Base-by-base conservation (phyloP, 2,113 vertebrate genomes). In the Athene noctua region DNA sequence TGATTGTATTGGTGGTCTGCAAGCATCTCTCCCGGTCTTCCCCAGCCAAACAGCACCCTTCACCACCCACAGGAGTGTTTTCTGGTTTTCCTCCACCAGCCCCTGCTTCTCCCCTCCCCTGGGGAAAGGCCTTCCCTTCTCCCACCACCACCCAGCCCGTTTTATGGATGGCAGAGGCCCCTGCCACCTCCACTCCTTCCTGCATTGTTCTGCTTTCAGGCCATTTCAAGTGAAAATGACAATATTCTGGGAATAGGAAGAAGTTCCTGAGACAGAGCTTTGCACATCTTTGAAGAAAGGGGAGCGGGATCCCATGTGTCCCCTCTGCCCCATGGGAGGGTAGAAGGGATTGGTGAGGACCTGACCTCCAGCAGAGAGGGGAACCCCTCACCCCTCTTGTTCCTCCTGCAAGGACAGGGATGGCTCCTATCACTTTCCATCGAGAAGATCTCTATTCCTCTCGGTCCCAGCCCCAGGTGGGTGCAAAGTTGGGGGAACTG, bases 261-360 rank as follows among this genome's bases (percentile, higher is more conserved):
- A 73, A 34, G 32, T 11, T 73, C 52, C 36, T 70, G 34, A 86
- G 30, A 5, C 23, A 80, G 49, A 71, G 26, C 6, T 71, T 92
- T 51, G 32, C 22, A 80, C 21, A 84, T 34, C 63, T 66, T 47
- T 86, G 65, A 75, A 59, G 74, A 38, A 58, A 92, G 8, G 26
- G 19, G 42, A 84, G 22, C 1, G 2, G 5, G 6, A 51, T 68
- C 26, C 36, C 22, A 34, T 0, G 0, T 30, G 40, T 58, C 23
- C 47, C n/a, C 34, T 93, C 27, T 3, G 1, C 6, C 10, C 13
- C 13, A 13, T 3, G 22, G 32, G 17, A 86, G 2, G 5, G 13
- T 34, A 51, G 59, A 84, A 78, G 12, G 15, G 30, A 58, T 58
- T 66, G 68, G 22, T 63, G 80, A 86, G 29, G 32, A 63, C 22